Evolutionary conservation across 2,888 invertebrate species (phyloP), one percentile per base, ranked within the genome.

Genomic region (Brenthis hecate): DNA sequence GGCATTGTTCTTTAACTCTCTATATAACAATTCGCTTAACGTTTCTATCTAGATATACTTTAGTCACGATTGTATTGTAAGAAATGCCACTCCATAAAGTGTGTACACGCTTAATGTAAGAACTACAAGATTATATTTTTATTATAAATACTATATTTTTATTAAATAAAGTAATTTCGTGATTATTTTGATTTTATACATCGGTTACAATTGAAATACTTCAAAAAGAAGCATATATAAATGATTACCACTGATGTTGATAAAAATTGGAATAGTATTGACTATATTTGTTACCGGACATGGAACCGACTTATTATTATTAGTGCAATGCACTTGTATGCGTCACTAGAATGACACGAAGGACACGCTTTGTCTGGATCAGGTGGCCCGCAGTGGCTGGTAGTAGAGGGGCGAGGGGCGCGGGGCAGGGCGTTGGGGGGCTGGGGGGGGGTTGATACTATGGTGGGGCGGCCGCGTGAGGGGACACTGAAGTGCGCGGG

Each of bases 291-390:
- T 74, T 77, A 77, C 80, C 89, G 89, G 90, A 89, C 84, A 82
- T 88, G 82, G 80, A 87, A 87, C 86, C 83, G 85, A 84, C 82
- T 86, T 85, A 83, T 86, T 87, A 86, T 83, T 87, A 86, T 83
- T 90, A 87, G 90, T 89, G 88, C 89, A 90, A 89, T 90, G 91
- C 90, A 90, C 91, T 89, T 88, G 88, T 80, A 87, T 89, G 89
- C 89, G 90, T 90, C 90, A 91, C 81, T 76, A 79, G 80, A 79
- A 74, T 75, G 77, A 76, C 79, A 83, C 80, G 90, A 90, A 90
- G 91, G 91, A 90, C 91, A 88, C 84, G 89, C 89, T 90, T 90
- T 90, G 91, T 90, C 90, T 90, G 89, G 89, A 89, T 87, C 90
- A 88, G 88, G 89, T 88, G 89, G 85, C 83, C 81, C 73, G 74